Conservation (phyloP, 37 sponge, comb jelly and placozoan genomes). For the Beroe forskalii region DNA sequence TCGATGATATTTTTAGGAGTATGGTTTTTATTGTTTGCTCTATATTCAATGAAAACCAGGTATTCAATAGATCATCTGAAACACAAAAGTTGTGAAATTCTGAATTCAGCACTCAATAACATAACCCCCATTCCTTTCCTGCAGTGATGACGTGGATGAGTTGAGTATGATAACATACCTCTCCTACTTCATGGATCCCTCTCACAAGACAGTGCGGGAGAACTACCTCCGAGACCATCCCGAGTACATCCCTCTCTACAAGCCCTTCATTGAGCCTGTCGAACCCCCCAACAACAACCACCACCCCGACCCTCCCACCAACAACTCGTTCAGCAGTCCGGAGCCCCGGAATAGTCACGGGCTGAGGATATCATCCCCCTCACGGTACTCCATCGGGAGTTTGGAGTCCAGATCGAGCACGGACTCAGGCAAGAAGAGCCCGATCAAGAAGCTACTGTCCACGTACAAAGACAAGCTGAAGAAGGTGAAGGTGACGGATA, state of each 20-base stretch:
- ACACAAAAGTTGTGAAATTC: no score
- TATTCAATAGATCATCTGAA: no score
- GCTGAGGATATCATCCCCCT: not conserved
- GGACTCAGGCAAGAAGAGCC: slow-evolving; percentile 33
- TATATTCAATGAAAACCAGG: no score
- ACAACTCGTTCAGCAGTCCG: not conserved
- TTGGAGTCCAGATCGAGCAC: not conserved
- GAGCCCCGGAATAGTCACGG: not conserved
- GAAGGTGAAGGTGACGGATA: slow-evolving; percentile 21
- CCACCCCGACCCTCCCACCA: not conserved
- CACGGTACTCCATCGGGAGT: not conserved
- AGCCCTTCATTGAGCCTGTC: slow-evolving; percentile 42
- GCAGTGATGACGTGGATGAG: slow-evolving; percentile 57
- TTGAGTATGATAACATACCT: slow-evolving; percentile 59
- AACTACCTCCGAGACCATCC: slow-evolving; percentile 16
- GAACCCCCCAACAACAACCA: not conserved
- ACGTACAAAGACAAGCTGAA: slow-evolving; percentile 62
- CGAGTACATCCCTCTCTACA: slow-evolving; percentile 49
- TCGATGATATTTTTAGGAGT: no score
- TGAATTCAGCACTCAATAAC: no score
- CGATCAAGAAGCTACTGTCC: slow-evolving; percentile 38
- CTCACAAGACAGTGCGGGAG: slow-evolving; percentile 10
- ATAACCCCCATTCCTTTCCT: not conserved
- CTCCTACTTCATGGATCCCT: slow-evolving; percentile 62
- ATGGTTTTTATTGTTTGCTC: no score